phyloP scores from a whole-genome alignment of 2,113 vertebrate genomes.

The Poecile atricapillus region DNA sequence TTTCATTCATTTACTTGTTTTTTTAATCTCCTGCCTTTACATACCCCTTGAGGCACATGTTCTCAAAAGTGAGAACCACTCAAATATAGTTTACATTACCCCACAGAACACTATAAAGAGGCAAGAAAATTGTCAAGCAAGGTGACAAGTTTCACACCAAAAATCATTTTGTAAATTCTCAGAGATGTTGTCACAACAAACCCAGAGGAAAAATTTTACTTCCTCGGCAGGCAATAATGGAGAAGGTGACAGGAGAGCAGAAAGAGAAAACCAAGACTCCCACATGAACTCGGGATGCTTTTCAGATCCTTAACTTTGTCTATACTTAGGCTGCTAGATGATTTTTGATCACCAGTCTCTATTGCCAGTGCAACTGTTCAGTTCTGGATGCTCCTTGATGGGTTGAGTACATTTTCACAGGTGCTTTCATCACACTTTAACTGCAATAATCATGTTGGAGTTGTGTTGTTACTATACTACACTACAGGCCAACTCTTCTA shows the following conservation, averaged over 20 bases:
- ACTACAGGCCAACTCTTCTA: background rate
- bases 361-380: conserved; percentile 5
- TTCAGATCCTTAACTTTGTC: background rate
- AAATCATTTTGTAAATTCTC: conserved; percentile 47
- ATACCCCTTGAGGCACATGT: conserved; percentile 22
- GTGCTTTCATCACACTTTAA: background rate
- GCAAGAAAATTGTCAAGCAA: conserved; percentile 52
- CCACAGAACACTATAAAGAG: background rate
- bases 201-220: conserved; percentile 47
- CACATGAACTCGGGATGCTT: background rate
- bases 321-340: background rate
- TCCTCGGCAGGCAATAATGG: background rate
- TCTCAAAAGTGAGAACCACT: conserved; percentile 33
- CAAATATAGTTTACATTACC: conserved; percentile 36
- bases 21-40: background rate
- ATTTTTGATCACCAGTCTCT: background rate
- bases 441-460: background rate
- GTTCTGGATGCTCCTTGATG: background rate
- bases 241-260: conserved; percentile 30
- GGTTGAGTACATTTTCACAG: conserved; percentile 35
- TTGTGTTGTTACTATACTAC: background rate
- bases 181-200: conserved; percentile 51
- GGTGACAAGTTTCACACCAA: conserved; percentile 61
- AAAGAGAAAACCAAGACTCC: background rate
- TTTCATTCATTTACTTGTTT: background rate